Conservation (phyloP, 2,888 invertebrate species). For the Phalangium opilio region DNA sequence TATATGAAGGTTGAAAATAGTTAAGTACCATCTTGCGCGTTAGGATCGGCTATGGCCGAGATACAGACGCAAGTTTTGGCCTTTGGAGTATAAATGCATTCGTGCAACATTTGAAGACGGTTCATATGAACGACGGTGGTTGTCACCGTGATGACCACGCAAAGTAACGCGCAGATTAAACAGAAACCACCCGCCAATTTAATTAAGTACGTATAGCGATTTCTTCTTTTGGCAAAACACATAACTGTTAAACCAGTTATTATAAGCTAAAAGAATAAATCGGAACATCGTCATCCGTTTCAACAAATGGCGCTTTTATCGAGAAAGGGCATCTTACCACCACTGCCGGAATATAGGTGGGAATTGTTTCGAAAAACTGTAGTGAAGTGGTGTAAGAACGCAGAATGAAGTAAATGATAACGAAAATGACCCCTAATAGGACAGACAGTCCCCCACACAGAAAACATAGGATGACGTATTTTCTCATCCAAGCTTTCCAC, state of each 20-base stretch:
- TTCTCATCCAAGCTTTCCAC: slow-evolving; percentile 27
- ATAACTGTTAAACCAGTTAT: slow-evolving; percentile 72
- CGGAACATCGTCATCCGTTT: background rate
- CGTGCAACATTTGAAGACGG: slow-evolving; percentile 65
- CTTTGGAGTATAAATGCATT: slow-evolving; percentile 59
- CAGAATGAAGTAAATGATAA: slow-evolving; percentile 61
- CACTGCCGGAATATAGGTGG: slow-evolving; percentile 82
- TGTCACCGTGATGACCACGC: slow-evolving; percentile 73
- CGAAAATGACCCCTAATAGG: slow-evolving; percentile 56
- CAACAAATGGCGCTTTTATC: background rate
- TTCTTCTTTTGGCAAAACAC: slow-evolving; percentile 63
- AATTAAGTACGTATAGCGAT: slow-evolving; percentile 75
- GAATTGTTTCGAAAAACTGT: slow-evolving; percentile 69
- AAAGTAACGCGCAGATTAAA: slow-evolving; percentile 67
- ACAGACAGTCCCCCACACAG: slow-evolving; percentile 63
- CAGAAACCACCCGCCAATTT: slow-evolving; percentile 78
- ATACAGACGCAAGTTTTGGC: slow-evolving; percentile 59
- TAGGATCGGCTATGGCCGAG: slow-evolving; percentile 44
- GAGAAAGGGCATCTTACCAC: slow-evolving; percentile 47
- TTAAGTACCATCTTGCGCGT: slow-evolving; percentile 19
- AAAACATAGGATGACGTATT: slow-evolving; percentile 68
- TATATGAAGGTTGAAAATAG: background rate
- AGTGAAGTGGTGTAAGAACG: slow-evolving; percentile 60
- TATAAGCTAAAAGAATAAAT: slow-evolving; percentile 50
- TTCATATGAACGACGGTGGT: slow-evolving; percentile 81